phyloP scores from a whole-genome alignment of 2,797 vertebrate genomes.

The Malacoraja senta region DNA sequence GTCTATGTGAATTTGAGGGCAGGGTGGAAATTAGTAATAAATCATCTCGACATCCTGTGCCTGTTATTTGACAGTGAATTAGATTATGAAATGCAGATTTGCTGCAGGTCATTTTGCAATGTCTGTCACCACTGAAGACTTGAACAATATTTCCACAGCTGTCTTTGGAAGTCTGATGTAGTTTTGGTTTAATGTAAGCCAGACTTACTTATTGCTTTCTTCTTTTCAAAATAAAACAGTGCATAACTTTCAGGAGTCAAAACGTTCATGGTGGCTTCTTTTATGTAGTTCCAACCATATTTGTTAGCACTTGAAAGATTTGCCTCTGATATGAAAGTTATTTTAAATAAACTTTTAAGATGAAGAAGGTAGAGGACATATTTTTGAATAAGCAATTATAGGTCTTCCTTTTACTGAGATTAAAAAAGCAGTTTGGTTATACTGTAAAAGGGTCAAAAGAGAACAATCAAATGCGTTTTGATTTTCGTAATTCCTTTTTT shows the following conservation, averaged over 20 bases:
- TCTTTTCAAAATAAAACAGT: background rate
- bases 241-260: background rate
- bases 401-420: background rate
- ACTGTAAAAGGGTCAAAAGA: background rate
- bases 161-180: background rate
- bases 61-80: background rate
- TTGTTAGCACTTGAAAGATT: background rate
- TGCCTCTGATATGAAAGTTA: background rate
- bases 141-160: background rate
- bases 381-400: slow-evolving; percentile 1
- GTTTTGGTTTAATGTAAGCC: background rate
- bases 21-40: too few species aligned
- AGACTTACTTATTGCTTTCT: background rate
- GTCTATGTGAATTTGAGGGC: too few species aligned
- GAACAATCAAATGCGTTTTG: background rate
- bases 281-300: background rate
- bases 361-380: background rate
- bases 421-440: background rate
- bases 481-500: background rate
- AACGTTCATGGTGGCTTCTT: background rate
- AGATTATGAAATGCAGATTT: background rate
- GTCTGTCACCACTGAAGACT: background rate
- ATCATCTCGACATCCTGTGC: background rate
- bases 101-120: background rate
- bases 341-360: background rate